Evolutionary conservation across 2,888 invertebrate species (phyloP).

Genomic region (Cantharis rustica): DNA sequence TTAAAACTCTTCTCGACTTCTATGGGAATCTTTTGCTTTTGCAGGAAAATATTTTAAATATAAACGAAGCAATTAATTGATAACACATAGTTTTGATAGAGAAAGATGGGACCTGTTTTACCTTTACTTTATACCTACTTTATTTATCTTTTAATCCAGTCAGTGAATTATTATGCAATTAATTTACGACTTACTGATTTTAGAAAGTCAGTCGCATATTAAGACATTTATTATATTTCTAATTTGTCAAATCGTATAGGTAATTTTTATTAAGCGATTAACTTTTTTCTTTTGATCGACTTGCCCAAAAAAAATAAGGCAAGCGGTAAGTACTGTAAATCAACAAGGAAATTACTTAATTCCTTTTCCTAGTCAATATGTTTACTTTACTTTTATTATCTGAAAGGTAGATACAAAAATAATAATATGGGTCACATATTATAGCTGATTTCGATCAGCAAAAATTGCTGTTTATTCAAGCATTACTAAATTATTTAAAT

Average conservation of each 20-base stretch:
- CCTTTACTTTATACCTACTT: neutral
- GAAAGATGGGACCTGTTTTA: neutral
- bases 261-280: neutral
- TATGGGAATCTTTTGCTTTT: neutral
- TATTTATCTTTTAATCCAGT: conserved; percentile 7
- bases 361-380: neutral
- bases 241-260: neutral
- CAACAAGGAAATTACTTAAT: neutral
- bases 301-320: neutral
- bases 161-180: conserved; percentile 13
- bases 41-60: neutral
- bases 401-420: neutral
- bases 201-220: conserved; percentile 7
- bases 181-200: conserved; percentile 14
- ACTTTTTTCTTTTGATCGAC: neutral
- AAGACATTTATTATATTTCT: neutral
- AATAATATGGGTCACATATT: neutral
- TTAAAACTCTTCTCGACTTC: neutral
- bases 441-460: neutral
- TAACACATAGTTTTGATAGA: neutral
- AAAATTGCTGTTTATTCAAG: neutral
- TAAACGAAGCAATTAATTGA: conserved; percentile 7
- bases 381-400: neutral
- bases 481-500: neutral
- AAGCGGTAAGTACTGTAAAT: neutral